Conservation (phyloP, 1,140 invertebrate genomes). For the Pseudomyrmex sp. region DNA sequence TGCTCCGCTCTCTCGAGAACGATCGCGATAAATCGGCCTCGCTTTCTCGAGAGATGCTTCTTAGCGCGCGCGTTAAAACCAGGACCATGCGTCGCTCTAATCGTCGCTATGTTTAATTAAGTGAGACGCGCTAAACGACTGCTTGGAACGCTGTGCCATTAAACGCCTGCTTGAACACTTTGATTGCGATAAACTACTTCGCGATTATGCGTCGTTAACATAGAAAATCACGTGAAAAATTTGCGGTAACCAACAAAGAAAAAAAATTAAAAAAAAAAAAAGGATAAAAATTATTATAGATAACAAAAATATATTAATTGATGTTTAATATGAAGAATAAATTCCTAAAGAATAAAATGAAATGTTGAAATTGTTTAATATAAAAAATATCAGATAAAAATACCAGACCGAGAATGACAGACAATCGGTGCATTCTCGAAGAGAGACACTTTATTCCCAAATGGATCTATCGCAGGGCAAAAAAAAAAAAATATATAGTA, state of each 20-base stretch:
- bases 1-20: not conserved
- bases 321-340: too few relatives aligned
- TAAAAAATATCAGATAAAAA: too few relatives aligned
- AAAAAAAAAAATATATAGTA: slow-evolving; percentile 24
- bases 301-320: slow-evolving; percentile 14
- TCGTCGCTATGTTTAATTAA: slow-evolving; percentile 28
- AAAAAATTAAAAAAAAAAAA: not conserved
- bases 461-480: slow-evolving; percentile 53
- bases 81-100: not conserved
- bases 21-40: slow-evolving; percentile 29
- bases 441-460: slow-evolving; percentile 62
- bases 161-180: slow-evolving; percentile 20
- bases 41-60: slow-evolving; percentile 12
- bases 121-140: slow-evolving; percentile 2
- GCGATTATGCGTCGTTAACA: not conserved
- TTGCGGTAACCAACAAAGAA: not conserved
- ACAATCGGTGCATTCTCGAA: not conserved
- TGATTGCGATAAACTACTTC: slow-evolving; percentile 27
- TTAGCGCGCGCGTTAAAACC: slow-evolving; percentile 1
- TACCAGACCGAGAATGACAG: not conserved
- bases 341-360: too few relatives aligned
- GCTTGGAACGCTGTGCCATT: slow-evolving; percentile 9
- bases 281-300: not conserved
- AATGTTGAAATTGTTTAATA: too few relatives aligned
- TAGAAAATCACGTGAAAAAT: not conserved